Evolutionary conservation across 92 coral and sea anemone species (phyloP), one percentile per base, ranked within the genome.

Genomic region (Blastomussa wellsi): DNA sequence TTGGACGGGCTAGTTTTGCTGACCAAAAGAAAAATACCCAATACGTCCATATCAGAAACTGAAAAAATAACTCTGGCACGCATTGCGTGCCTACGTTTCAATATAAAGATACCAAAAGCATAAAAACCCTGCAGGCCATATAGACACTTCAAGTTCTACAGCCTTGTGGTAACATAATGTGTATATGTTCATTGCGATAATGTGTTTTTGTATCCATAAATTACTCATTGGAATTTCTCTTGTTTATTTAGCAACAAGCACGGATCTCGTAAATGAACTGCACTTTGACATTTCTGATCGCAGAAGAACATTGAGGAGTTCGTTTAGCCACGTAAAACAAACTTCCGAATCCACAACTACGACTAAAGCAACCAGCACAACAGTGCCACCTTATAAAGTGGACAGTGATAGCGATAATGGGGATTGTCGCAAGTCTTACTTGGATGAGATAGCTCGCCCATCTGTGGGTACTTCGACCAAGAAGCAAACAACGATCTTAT

Each of bases 391-490:
- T 1, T 83, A 20, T 74, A 83, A 59, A 73, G 72, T 74, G 24
- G 87, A 83, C 37, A 73, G 87, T 62, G 87, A 83, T 15, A 73
- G 87, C n/a, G 87, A 83, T 1, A 47, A 26, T 74, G 87, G 41
- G 15, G 71, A 53, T 1, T 31, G 2, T 28, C 20, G 59, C 51
- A 60, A 76, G 31, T 42, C 79, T 31, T 83, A 74, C 37, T 16
- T 74, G 42, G 79, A 83, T 59, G 44, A 83, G n/a, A 4, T 70
- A 2, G 39, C 41, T 62, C 48, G 49, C 3, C 65, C 78, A 12
- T 51, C 78, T 0, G 68, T 37, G 42, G 53, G 12, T 38, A 6
- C 55, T 38, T 71, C 68, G 1, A 24, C 53, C 24, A 82, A 71
- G 69, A 82, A 82, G 44, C 41, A 42, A 51, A 16, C 78, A 19